These are phyloP conservation scores for Coregonus ussuriensis DNA, from an alignment of 2,797 vertebrate species.

Conservation along the genomic window DNA sequence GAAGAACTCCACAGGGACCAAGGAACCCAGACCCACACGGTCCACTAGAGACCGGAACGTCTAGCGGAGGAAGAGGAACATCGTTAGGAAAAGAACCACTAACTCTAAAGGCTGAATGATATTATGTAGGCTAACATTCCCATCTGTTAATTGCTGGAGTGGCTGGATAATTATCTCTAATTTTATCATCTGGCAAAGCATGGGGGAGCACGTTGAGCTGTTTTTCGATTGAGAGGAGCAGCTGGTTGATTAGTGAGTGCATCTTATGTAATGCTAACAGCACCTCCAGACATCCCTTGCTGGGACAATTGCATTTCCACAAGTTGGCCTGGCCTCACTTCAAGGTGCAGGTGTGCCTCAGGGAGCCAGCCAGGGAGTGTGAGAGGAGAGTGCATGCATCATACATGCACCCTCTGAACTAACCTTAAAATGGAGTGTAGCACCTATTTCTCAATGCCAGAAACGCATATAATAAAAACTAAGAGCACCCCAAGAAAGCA, in stretches of 20 bases:
- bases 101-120: background rate
- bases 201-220: background rate
- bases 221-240: background rate
- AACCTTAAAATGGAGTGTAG: no score
- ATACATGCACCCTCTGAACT: no score
- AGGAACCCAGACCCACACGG: conserved; percentile 88
- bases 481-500: no score
- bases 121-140: background rate
- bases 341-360: background rate
- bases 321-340: conserved; percentile 11
- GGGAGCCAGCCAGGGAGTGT: background rate
- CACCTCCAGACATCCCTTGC: background rate
- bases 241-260: background rate
- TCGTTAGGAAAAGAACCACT: background rate
- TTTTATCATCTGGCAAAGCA: background rate
- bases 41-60: conserved; percentile 92
- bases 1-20: conserved; percentile 94
- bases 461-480: no score
- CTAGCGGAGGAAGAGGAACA: conserved; percentile 65
- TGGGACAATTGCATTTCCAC: background rate
- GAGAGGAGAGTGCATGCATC: background rate
- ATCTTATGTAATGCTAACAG: background rate
- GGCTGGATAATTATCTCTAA: background rate
- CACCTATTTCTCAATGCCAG: no score
- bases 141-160: background rate